Evolutionary conservation across 2,113 vertebrate species (phyloP), one percentile per base, ranked within the genome.

Genomic region (Myxocyprinus asiaticus): DNA sequence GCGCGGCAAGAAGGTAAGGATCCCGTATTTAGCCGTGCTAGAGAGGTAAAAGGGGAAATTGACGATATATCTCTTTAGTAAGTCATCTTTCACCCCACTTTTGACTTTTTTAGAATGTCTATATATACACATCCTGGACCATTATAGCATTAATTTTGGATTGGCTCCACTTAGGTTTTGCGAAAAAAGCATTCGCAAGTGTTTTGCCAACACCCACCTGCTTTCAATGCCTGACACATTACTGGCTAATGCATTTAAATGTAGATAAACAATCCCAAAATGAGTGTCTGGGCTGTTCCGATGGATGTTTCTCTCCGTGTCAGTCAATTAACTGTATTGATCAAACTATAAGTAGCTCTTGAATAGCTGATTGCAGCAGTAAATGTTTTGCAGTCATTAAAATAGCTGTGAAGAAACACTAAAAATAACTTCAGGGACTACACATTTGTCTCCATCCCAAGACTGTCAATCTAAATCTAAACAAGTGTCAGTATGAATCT

Each of bases 11-110:
- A 99, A 99, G 22, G 97, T 98, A 91, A 99, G 88, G 87, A 99
- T 90, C 0, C 97, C 97, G 89, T 99, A 99, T 91, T 99, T 99
- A 83, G 98, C 96, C 67, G 98, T 99, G 86, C 98, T 99, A 89
- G 9, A 85, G 61, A 55, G 82, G n/a, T 71, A 9, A 77, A 53
- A 11, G 56, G 44, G 22, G 3, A 33, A 79, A 45, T 9, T 43
- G 15, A 33, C 3, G 22, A 33, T 33, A 33, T 33, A 33, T 33
- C 22, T 33, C 22, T 33, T 33, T 33, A 33, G 22, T 33, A 33
- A 33, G 22, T 33, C 22, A 33, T 33, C 22, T 33, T 33, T 33
- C 22, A 33, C 22, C 22, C 22, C 22, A 33, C 22, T 33, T 6
- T 3, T 33, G 42, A n/a, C 59, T 51, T 43, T 75, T 63, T 42